Evolutionary conservation across 30 jellyfish, hydroid and myxozoan species (phyloP), one percentile per base, ranked within the genome.

Genomic region (Hydractinia echinata): DNA sequence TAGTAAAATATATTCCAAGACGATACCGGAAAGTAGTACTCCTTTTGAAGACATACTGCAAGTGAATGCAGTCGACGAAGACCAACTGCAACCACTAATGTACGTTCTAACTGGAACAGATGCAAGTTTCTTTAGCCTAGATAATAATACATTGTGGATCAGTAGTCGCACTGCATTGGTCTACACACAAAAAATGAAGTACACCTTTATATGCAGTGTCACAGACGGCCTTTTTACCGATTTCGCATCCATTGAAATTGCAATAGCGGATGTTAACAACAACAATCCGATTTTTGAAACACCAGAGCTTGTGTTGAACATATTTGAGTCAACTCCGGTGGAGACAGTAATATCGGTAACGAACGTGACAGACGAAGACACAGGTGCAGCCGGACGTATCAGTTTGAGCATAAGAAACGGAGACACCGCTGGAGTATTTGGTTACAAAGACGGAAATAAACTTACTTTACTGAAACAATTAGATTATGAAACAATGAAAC

Each of bases 341-440:
- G 66, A 58, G 1, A 8, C 81, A 1, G n/a, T 71, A 30, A 6
- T 71, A 6, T 20, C 9, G 51, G 58, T 71, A 6, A 71, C 51
- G 10, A 58, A 5, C 9, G 39, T n/a, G 39, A 58, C n/a, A 3
- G 81, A 71, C 51, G 81, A 71, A 71, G 81, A 71, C 81, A 30
- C 39, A n/a, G 61, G 61, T 20, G n/a, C 39, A 15, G 55, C 81
- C 15, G 81, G 81, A 20, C 55, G 7, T 44, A 51, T 64, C 10
- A 6, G 8, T 9, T 64, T 64, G 19, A 51, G 7, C 10, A 7
- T 64, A 51, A 64, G 51, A 6, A 64, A 64, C 39, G 74, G 74
- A 6, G 39, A 64, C 18, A 4, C 10, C 18, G 69, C 2, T 11
- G 3, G 15, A 16, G 39, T n/a, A 51, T 64, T 64, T 64, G 74